Conservation (phyloP, 2,888 invertebrate genomes). For the Unio delphinus region DNA sequence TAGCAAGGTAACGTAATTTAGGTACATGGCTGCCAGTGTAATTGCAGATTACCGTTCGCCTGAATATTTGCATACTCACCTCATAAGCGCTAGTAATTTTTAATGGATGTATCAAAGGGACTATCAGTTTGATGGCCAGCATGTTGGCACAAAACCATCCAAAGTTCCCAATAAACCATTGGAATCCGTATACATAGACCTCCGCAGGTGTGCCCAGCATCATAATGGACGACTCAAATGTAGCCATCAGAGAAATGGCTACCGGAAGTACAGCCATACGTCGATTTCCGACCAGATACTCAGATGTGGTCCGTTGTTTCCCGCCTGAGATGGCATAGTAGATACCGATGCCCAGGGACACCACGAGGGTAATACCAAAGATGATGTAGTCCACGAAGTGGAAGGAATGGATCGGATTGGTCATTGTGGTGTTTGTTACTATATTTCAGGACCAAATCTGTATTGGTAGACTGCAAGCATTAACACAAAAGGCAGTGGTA, state of each 20-base stretch:
- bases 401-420: not conserved
- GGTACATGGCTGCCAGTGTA: too few relatives aligned
- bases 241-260: slow-evolving; percentile 53
- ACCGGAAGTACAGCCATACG: slow-evolving; percentile 19
- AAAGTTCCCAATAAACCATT: slow-evolving; percentile 54
- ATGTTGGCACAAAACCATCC: slow-evolving; percentile 55
- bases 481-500: too few relatives aligned
- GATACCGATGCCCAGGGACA: slow-evolving; percentile 20
- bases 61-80: slow-evolving; percentile 39
- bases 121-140: slow-evolving; percentile 57
- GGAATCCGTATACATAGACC: slow-evolving; percentile 26
- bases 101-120: slow-evolving; percentile 64
- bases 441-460: too few relatives aligned
- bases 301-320: slow-evolving; percentile 15
- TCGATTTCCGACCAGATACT: slow-evolving; percentile 21
- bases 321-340: slow-evolving; percentile 20
- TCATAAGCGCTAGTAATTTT: slow-evolving; percentile 66
- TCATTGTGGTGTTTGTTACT: too few relatives aligned
- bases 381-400: slow-evolving; percentile 16
- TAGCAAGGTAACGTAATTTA: too few relatives aligned
- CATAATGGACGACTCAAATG: slow-evolving; percentile 67
- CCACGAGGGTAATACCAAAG: slow-evolving; percentile 11
- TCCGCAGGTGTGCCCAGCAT: slow-evolving; percentile 67
- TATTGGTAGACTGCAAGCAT: too few relatives aligned
- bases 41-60: too few relatives aligned